These are phyloP conservation scores for Drosophila littoralis DNA, from an alignment of 1,140 invertebrate genomes.

Conservation along the genomic window DNA sequence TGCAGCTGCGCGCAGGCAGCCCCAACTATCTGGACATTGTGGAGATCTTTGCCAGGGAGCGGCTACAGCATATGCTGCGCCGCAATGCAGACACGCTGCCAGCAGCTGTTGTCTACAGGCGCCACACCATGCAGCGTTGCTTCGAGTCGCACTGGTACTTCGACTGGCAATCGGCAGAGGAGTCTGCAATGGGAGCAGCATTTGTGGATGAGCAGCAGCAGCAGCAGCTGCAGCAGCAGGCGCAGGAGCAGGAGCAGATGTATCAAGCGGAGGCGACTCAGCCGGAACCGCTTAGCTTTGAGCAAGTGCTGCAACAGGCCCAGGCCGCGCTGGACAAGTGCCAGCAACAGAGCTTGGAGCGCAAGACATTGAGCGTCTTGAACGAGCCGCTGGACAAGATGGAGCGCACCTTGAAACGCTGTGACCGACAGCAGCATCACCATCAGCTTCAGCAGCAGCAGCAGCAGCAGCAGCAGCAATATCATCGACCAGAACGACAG, in stretches of 20 bases:
- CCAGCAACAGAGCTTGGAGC: not conserved
- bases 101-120: constrained; percentile 29
- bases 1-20: not conserved
- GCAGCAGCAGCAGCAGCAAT: not conserved
- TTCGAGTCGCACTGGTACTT: constrained; percentile 55
- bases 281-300: constrained; percentile 9
- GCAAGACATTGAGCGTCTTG: constrained; percentile 27
- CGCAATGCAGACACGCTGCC: not conserved
- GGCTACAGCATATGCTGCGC: constrained; percentile 29
- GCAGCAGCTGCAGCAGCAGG: not conserved
- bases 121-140: constrained; percentile 11
- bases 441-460: not conserved
- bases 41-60: constrained; percentile 44
- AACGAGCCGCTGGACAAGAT: constrained; percentile 18
- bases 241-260: not conserved
- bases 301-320: constrained; percentile 41
- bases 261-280: not conserved
- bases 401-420: not conserved
- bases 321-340: constrained; percentile 25
- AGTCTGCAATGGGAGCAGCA: not conserved
- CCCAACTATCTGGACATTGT: constrained; percentile 58
- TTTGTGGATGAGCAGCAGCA: not conserved
- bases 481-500: not conserved
- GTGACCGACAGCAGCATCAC: constrained; percentile 6
- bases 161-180: constrained; percentile 27